Evolutionary conservation across 1,140 invertebrate genomes (phyloP).

Genomic region (Bombyx mandarina): DNA sequence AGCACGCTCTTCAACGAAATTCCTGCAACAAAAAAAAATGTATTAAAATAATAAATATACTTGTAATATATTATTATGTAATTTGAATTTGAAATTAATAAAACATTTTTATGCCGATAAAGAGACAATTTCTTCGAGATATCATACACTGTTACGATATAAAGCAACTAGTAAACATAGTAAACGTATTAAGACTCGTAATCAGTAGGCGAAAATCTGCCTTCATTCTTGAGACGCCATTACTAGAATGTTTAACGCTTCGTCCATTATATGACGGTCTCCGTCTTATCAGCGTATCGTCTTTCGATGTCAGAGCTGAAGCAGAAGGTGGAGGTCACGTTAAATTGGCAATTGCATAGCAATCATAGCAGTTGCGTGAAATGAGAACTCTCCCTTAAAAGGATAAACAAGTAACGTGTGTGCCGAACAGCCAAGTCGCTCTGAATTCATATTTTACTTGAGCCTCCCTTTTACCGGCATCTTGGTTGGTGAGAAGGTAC

Average conservation of each 20-base stretch:
- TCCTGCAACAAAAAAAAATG: no score
- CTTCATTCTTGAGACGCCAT: constrained; percentile 29
- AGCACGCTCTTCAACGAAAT: background rate
- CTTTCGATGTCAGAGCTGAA: background rate
- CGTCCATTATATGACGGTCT: constrained; percentile 17
- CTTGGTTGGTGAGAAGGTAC: constrained; percentile 19
- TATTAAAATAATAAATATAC: no score
- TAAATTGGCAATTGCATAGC: constrained; percentile 45
- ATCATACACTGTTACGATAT: constrained; percentile 11
- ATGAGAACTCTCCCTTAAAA: constrained; percentile 68
- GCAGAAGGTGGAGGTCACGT: constrained; percentile 16
- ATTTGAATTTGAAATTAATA: no score
- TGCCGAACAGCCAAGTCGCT: constrained; percentile 56
- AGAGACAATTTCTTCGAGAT: background rate
- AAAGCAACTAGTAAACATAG: constrained; percentile 19
- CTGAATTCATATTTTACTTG: constrained; percentile 65
- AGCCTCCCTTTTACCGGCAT: constrained; percentile 33
- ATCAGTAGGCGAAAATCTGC: constrained; percentile 17
- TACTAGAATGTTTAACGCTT: constrained; percentile 31
- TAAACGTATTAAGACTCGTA: constrained; percentile 28
- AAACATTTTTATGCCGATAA: no score
- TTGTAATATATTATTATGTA: no score
- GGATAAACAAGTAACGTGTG: constrained; percentile 71
- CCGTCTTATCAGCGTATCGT: no score
- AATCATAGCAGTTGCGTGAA: constrained; percentile 67